Conservation (phyloP, 2,888 invertebrate species). For the Tolmerus cingulatus region DNA sequence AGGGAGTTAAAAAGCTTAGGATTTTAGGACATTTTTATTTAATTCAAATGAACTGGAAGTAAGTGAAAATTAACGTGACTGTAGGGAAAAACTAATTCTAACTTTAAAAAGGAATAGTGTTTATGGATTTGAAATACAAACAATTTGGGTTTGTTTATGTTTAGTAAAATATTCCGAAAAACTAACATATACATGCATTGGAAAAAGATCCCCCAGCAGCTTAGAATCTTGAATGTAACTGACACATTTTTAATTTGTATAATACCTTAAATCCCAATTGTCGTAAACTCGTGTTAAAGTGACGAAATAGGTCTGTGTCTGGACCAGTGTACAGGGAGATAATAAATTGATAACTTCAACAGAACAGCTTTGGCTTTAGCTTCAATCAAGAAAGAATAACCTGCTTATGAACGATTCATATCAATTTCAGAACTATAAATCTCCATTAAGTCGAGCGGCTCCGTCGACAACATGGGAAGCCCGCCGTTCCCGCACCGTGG, state of each 20-base stretch:
- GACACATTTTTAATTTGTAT: background rate
- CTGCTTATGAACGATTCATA: background rate
- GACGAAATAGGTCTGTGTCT: background rate
- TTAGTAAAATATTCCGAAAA: too few species aligned
- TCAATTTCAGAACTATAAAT: slow-evolving; percentile 37
- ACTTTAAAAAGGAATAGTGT: too few species aligned
- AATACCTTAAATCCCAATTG: background rate
- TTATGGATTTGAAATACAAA: too few species aligned
- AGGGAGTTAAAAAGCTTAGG: too few species aligned
- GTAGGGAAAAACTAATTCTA: too few species aligned
- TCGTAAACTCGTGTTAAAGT: background rate
- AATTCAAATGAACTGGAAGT: too few species aligned
- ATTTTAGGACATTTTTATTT: too few species aligned
- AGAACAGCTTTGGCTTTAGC: background rate
- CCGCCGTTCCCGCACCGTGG: background rate
- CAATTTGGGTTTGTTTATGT: too few species aligned
- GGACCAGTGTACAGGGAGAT: background rate
- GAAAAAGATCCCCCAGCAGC: too few species aligned
- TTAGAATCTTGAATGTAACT: too few species aligned
- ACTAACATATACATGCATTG: too few species aligned
- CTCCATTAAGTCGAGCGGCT: background rate
- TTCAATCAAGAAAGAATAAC: background rate
- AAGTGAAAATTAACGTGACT: too few species aligned
- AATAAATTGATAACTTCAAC: background rate
- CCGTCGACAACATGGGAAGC: background rate